Evolutionary conservation across 2,113 vertebrate species (phyloP).

Genomic region (Larimichthys polyactis): DNA sequence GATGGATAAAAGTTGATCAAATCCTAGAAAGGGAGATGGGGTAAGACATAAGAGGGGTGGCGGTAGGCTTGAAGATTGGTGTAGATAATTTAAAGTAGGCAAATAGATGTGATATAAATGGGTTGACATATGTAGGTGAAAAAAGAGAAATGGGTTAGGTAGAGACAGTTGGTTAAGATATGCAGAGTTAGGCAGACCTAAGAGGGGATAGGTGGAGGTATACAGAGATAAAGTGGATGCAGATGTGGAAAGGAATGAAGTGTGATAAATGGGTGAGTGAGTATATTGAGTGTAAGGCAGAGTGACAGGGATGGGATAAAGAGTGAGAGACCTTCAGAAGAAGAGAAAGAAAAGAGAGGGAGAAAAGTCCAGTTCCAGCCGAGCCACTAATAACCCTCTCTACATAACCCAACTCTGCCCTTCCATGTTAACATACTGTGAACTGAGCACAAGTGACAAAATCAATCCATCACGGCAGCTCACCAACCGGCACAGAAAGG

Average conservation of each 20-base stretch:
- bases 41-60: not conserved
- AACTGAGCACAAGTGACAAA: slow-evolving; percentile 99
- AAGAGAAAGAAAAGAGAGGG: slow-evolving; percentile 71
- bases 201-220: slow-evolving; percentile 51
- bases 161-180: slow-evolving; percentile 51
- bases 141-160: slow-evolving; percentile 12
- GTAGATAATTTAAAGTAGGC: slow-evolving; percentile 10
- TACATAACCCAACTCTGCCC: slow-evolving; percentile 95
- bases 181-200: slow-evolving; percentile 44
- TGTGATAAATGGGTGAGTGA: slow-evolving; percentile 68
- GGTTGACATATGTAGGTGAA: slow-evolving; percentile 16
- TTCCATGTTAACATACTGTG: slow-evolving; percentile 99
- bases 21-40: not conserved
- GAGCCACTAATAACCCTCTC: slow-evolving; percentile 87
- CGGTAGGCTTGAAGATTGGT: not conserved
- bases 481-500: slow-evolving; percentile 90
- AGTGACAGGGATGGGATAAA: slow-evolving; percentile 72
- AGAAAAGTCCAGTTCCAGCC: slow-evolving; percentile 85
- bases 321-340: slow-evolving; percentile 70
- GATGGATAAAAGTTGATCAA: not conserved
- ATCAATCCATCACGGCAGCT: slow-evolving; percentile 94
- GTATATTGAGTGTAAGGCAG: slow-evolving; percentile 64
- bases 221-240: slow-evolving; percentile 66
- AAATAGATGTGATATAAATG: slow-evolving; percentile 23
- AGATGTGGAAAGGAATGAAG: slow-evolving; percentile 65